Base-by-base conservation (phyloP, 2,888 invertebrate species). In the Drosophila koepferae region DNA sequence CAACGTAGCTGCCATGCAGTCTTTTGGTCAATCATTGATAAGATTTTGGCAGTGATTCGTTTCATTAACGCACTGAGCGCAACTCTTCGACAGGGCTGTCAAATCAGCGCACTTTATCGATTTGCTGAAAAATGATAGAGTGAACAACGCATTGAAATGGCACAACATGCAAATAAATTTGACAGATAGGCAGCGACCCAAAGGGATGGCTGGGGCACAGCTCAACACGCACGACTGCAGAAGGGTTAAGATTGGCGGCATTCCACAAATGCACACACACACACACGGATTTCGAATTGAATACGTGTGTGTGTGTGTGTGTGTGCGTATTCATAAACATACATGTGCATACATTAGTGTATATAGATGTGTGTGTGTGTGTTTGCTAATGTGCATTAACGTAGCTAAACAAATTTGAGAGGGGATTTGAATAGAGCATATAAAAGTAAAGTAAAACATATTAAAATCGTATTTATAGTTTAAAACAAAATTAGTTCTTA, bases 211-310 rank as follows among this genome's bases (percentile, higher is more conserved):
- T 53, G 34, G 40, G 64, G 56, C 41, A 54, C 51, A 56, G 38
- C 63, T 62, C 73, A 65, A 41, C 77, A 74, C 80, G 80, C 86
- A 81, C 80, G 77, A 72, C 73, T 80, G 80, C 69, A 75, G 63
- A 86, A 81, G 89, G 85, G 85, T 89, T 86, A 86, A 86, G 81
- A 86, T 78, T 86, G 89, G 77, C 74, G 80, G 72, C 72, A 76
- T 61, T 86, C 58, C 68, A 56, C 62, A 40, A 46, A 36, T 38
- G 38, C 62, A 68, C 63, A 61, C 48, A 66, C 62, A 71, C 20
- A 6, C 61, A 74, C 64, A 65, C 74, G 79, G 88, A 85, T 87
- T 81, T 84, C 60, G 70, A 74, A 68, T 73, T 70, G 67, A 66
- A 12, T 51, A 14, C n/a, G 20, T 3, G 18, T 51, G 20, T 3